Base-by-base conservation (phyloP, 1,140 invertebrate genomes). In the Euwallacea fornicatus region DNA sequence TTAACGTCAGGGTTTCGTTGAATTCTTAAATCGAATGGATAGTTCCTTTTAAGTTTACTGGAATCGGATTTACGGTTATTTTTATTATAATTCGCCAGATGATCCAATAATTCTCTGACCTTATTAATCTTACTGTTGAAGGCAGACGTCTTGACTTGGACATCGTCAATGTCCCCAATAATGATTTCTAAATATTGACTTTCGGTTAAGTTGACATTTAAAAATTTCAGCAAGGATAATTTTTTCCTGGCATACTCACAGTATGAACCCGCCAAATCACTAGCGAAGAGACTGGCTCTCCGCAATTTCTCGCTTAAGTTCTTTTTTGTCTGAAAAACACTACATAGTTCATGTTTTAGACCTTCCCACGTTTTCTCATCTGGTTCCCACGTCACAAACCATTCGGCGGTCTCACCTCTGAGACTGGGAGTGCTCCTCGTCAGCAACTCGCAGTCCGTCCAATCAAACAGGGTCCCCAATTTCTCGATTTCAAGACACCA, bases 181-280 rank as follows among this genome's bases (percentile, higher is more conserved):
- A 54, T 41, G 2, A 66, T 53, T 66, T 66, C 63, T 1, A 53
- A 11, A 41, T 54, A 33, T 53, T 54, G 63, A 53, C 41, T 16
- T 7, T 13, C 41, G n/a, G 46, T 21, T 54, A 66, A 54, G 13
- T 66, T 54, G 33, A 66, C 53, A 21, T 53, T 41, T 55, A 66
- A 66, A 16, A 47, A 53, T 7, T 66, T 66, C 2, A 66, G 8
- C 7, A 66, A 42, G 41, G 13, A 66, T n/a, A 54, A 13, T 66
- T 66, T 66, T 55, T 66, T 66, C 41, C 63, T 66, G 46, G 63
- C 63, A 66, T 66, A 66, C 50, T 66, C 63, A 66, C 63, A 66
- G 21, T 66, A 66, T n/a, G 47, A 54, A 7, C n/a, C 21, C n/a
- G 46, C 46, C 21, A 54, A 7, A 8, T 55, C 41, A 16, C 63